Percentiles rank a stretch among this genome's conserved stretches.
These are phyloP conservation scores for Drosophila lacicola DNA, from an alignment of 2,888 invertebrate species.

Conservation along the genomic window DNA sequence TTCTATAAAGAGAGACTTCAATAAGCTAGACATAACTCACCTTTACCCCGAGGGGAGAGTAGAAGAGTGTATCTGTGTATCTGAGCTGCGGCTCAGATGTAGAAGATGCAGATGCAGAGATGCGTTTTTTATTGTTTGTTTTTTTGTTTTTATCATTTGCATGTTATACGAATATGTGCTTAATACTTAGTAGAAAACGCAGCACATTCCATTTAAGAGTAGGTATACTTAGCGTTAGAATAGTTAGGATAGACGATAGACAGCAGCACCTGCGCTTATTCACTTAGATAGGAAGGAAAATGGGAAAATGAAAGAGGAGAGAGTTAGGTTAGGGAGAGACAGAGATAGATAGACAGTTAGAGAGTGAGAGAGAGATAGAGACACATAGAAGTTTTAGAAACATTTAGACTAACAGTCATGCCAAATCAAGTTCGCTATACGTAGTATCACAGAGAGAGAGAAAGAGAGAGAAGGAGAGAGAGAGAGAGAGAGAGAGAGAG, in stretches of 20 bases:
- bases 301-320: constrained; percentile 7
- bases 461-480: background rate
- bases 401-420: constrained; percentile 75
- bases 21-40: constrained; percentile 46
- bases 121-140: background rate
- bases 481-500: background rate
- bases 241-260: constrained; percentile 41
- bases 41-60: constrained; percentile 22
- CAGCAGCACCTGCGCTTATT: constrained; percentile 48
- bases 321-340: constrained; percentile 19
- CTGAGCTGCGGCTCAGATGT: constrained; percentile 16
- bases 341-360: constrained; percentile 33
- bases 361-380: constrained; percentile 43
- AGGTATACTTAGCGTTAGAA: constrained; percentile 40
- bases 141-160: constrained; percentile 6
- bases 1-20: background rate
- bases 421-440: constrained; percentile 72
- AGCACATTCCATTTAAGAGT: constrained; percentile 58
- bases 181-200: constrained; percentile 63
- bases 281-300: constrained; percentile 24
- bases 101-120: constrained; percentile 30
- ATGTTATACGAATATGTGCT: constrained; percentile 47
- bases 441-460: constrained; percentile 13
- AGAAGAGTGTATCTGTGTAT: background rate
- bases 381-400: constrained; percentile 58